phyloP scores from a whole-genome alignment of 2,797 vertebrate genomes.

The Erpetoichthys calabaricus region DNA sequence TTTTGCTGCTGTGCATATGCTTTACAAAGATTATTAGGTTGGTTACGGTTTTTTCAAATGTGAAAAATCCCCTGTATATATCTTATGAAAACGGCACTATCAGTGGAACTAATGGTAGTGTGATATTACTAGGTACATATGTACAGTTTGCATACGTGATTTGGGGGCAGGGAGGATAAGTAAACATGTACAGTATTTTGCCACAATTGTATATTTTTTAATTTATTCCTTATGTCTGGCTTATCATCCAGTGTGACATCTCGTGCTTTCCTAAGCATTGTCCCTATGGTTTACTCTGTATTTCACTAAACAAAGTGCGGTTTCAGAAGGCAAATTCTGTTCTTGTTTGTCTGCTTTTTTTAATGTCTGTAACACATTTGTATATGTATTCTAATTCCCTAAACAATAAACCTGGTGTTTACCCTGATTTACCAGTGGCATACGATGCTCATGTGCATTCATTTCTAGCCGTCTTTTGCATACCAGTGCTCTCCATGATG shows the following conservation, averaged over 20 bases:
- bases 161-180: slow-evolving; percentile 9
- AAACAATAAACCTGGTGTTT: slow-evolving; percentile 48
- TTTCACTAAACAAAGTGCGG: slow-evolving; percentile 22
- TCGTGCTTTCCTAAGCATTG: slow-evolving; percentile 8
- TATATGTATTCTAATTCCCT: slow-evolving; percentile 36
- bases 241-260: slow-evolving; percentile 2
- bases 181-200: slow-evolving; percentile 18
- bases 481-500: too few relatives aligned
- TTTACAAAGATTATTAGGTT: neutral
- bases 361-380: slow-evolving; percentile 28
- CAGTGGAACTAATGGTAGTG: slow-evolving; percentile 15
- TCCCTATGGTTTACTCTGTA: slow-evolving; percentile 1
- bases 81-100: slow-evolving; percentile 18
- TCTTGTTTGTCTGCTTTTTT: slow-evolving; percentile 34
- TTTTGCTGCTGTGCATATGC: neutral
- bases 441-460: too few relatives aligned
- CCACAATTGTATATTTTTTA: slow-evolving; percentile 4
- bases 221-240: slow-evolving; percentile 11
- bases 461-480: too few relatives aligned
- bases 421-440: slow-evolving; percentile 14
- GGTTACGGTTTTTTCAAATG: slow-evolving; percentile 15
- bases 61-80: slow-evolving; percentile 35
- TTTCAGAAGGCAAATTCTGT: slow-evolving; percentile 8
- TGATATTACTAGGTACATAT: slow-evolving; percentile 20
- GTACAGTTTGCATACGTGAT: slow-evolving; percentile 8